These are phyloP conservation scores for Linepithema humile DNA, from an alignment of 1,140 invertebrate species.

Conservation along the genomic window DNA sequence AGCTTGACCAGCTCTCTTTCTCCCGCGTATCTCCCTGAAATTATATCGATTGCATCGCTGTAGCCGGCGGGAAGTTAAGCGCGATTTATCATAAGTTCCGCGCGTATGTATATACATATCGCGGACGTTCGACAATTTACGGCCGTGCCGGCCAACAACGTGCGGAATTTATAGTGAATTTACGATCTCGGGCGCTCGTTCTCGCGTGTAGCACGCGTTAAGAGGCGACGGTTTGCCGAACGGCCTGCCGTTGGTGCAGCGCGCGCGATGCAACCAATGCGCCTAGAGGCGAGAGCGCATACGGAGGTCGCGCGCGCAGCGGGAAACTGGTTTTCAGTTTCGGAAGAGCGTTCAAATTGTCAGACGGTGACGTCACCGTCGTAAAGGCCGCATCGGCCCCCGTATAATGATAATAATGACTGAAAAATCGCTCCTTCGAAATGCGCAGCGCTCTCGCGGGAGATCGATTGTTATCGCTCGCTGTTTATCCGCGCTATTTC, in stretches of 20 bases:
- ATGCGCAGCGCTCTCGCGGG: neutral
- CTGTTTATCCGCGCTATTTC: neutral
- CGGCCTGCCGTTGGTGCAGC: neutral
- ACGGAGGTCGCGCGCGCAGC: conserved; percentile 52
- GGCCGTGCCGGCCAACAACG: neutral
- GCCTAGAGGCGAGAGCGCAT: conserved; percentile 48
- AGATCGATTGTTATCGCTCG: conserved; percentile 34
- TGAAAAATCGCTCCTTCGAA: conserved; percentile 62
- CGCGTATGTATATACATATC: neutral
- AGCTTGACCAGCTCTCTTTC: too few species aligned
- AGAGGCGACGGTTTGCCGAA: neutral
- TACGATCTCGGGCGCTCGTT: conserved; percentile 42
- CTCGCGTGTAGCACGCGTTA: conserved; percentile 31
- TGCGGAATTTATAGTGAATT: conserved; percentile 44
- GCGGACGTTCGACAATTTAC: conserved; percentile 37
- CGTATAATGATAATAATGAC: conserved; percentile 57
- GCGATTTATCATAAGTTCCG: conserved; percentile 34
- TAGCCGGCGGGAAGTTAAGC: neutral
- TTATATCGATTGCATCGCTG: neutral
- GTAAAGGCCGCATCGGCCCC: conserved; percentile 45
- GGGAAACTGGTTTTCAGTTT: conserved; percentile 80
- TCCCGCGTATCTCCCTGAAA: neutral
- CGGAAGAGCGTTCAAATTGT: conserved; percentile 75
- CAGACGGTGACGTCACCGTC: conserved; percentile 78
- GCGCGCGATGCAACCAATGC: conserved; percentile 26